A percentile compares a stretch with the other conserved stretches of the same genome.
phyloP scores from a whole-genome alignment of 1,140 invertebrate genomes.

The Lerema accius region DNA sequence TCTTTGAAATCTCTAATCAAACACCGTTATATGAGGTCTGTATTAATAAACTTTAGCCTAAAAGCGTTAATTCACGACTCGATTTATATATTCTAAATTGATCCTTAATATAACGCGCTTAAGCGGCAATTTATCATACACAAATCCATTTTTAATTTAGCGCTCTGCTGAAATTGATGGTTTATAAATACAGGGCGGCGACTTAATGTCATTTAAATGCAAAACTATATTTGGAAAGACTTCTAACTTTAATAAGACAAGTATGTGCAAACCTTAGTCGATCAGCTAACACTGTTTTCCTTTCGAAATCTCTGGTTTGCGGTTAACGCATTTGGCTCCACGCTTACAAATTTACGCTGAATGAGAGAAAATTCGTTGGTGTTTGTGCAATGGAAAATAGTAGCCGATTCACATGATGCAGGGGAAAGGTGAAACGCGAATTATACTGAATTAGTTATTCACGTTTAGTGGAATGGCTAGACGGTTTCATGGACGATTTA shows the following conservation, averaged over 20 bases:
- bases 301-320: conserved; percentile 46
- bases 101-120: too few relatives aligned
- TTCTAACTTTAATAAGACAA: not conserved
- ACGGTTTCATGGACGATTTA: conserved; percentile 23
- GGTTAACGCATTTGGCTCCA: conserved; percentile 57
- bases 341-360: conserved; percentile 58
- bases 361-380: conserved; percentile 53
- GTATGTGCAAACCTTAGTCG: conserved; percentile 12
- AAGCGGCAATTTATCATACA: too few relatives aligned
- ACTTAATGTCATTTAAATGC: too few relatives aligned
- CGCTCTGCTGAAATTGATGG: too few relatives aligned
- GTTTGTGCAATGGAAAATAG: conserved; percentile 59
- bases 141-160: too few relatives aligned
- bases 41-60: too few relatives aligned
- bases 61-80: too few relatives aligned
- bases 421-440: conserved; percentile 60
- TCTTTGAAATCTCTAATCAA: too few relatives aligned
- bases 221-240: too few relatives aligned
- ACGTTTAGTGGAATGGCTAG: conserved; percentile 36
- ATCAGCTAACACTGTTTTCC: conserved; percentile 37
- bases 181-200: too few relatives aligned
- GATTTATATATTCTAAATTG: too few relatives aligned
- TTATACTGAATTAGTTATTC: conserved; percentile 57
- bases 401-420: conserved; percentile 57
- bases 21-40: too few relatives aligned